Base-by-base conservation (phyloP, 1,140 invertebrate genomes). In the Caenorhabditis latens region DNA sequence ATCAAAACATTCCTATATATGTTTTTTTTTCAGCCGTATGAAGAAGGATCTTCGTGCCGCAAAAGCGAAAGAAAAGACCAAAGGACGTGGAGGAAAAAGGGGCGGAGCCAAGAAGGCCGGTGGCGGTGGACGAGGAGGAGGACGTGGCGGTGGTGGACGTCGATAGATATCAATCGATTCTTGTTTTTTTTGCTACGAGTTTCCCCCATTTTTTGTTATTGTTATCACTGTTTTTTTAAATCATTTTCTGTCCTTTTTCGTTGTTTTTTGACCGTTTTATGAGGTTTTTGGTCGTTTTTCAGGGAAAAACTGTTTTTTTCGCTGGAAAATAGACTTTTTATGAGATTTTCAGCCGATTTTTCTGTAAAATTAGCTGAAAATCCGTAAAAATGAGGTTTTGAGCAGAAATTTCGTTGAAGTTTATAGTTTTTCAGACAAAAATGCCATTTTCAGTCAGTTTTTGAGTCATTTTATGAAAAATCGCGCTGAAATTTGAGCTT, bases 21-120 rank as follows among this genome's bases (percentile, higher is more conserved):
- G 2, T 24, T 0, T 42, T 9, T 19, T 57, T 50, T 57, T 32
- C 57, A 61, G 86, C 63, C 84, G 71, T 79, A 79, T 79, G 71
- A 79, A 79, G 46, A 79, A 79, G 71, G 71, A 79, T 24, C 71
- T 79, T 13, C 71, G 71, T 24, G 71, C 71, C 1, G 71, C 71
- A 2, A 79, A 79, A 24, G 71, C 71, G 19, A 79, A 79, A 53
- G 71, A 79, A 79, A 79, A 79, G 71, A 79, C 71, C n/a, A 79
- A 79, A 53, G 71, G 71, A 50, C 71, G 71, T 24, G 71, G 71
- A 71, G 46, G 19, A 6, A 46, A 46, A 50, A 7, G 46, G 2
- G 32, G 71, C 13, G 71, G 71, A 21, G 14, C 8, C 2, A 21
- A 9, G n/a, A 79, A 79, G 11, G 46, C 63, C 19, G 63, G 63